Evolutionary conservation across 2,797 vertebrate species (phyloP).

Genomic region (Columba guinea): DNA sequence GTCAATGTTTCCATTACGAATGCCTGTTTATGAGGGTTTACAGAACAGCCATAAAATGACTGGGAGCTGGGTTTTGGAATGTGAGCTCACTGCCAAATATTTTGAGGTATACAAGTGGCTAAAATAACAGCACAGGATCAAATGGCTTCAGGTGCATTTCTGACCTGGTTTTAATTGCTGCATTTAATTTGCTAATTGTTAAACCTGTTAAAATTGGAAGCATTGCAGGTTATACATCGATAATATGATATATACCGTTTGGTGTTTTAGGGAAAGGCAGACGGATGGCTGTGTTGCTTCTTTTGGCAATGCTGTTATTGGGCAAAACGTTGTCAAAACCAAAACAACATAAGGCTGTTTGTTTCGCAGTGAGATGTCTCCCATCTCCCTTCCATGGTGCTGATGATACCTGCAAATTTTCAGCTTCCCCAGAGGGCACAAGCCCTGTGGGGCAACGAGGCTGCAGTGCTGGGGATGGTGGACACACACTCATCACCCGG

Average conservation of each 20-base stretch:
- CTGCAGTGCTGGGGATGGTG: not conserved
- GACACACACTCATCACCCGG: rapidly evolving
- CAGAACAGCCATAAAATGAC: slow-evolving; percentile 71
- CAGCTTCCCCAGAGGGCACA: not conserved
- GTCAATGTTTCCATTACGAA: slow-evolving; percentile 75
- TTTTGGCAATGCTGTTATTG: slow-evolving; percentile 38
- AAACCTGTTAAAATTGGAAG: slow-evolving; percentile 59
- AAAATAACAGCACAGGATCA: slow-evolving; percentile 45
- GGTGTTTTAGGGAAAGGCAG: slow-evolving; percentile 38
- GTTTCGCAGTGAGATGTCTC: not conserved
- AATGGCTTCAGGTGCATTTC: slow-evolving; percentile 60
- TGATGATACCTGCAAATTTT: not conserved
- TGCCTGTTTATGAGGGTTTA: slow-evolving; percentile 71
- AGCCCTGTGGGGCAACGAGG: not conserved
- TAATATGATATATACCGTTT: not conserved
- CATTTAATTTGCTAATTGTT: slow-evolving; percentile 53
- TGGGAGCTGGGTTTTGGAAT: slow-evolving; percentile 46
- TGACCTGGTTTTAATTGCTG: slow-evolving; percentile 60
- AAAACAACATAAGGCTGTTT: slow-evolving; percentile 59
- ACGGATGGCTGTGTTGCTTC: slow-evolving; percentile 35
- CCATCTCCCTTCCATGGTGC: not conserved
- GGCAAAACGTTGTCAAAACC: slow-evolving; percentile 34
- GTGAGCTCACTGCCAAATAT: slow-evolving; percentile 44
- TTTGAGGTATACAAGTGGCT: slow-evolving; percentile 63
- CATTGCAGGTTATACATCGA: slow-evolving; percentile 11